Conservation (phyloP, 1,140 invertebrate species). For the Sinella curviseta region DNA sequence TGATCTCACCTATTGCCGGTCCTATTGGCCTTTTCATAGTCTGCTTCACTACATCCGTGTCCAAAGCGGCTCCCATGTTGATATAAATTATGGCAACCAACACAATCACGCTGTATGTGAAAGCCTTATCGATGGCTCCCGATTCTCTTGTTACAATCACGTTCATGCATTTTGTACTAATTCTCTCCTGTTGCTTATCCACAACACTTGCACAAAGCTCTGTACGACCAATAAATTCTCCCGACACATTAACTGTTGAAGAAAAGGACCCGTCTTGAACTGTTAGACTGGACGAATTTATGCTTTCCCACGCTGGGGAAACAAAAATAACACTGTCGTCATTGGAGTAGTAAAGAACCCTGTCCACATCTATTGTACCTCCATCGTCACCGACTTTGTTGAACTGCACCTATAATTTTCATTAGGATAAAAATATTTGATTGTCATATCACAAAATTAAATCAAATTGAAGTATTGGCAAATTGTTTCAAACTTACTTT, state of each 20-base stretch:
- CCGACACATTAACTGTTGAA: conserved; percentile 58
- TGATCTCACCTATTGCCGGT: conserved; percentile 79
- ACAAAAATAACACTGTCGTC: conserved; percentile 45
- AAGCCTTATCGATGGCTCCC: conserved; percentile 70
- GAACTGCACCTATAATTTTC: conserved; percentile 28
- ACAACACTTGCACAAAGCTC: conserved; percentile 47
- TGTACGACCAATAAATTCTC: conserved; percentile 64
- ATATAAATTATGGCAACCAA: conserved; percentile 83
- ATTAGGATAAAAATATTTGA: too few relatives aligned
- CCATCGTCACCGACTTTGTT: too few relatives aligned
- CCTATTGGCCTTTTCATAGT: conserved; percentile 74
- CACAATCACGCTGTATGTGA: conserved; percentile 71
- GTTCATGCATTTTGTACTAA: conserved; percentile 48
- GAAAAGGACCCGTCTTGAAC: conserved; percentile 12
- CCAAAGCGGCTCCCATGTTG: conserved; percentile 88
- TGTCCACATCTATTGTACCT: too few relatives aligned
- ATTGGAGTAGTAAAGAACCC: conserved; percentile 42
- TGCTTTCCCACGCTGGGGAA: background rate
- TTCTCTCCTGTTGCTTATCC: background rate
- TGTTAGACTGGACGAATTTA: background rate
- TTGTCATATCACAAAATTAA: too few relatives aligned
- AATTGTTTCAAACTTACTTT: background rate
- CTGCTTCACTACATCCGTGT: conserved; percentile 69
- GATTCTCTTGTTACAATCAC: conserved; percentile 66
- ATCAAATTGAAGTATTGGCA: too few relatives aligned